Evolutionary conservation across 1,140 invertebrate species (phyloP), one percentile per base, ranked within the genome.

Genomic region (Camponotus floridanus): DNA sequence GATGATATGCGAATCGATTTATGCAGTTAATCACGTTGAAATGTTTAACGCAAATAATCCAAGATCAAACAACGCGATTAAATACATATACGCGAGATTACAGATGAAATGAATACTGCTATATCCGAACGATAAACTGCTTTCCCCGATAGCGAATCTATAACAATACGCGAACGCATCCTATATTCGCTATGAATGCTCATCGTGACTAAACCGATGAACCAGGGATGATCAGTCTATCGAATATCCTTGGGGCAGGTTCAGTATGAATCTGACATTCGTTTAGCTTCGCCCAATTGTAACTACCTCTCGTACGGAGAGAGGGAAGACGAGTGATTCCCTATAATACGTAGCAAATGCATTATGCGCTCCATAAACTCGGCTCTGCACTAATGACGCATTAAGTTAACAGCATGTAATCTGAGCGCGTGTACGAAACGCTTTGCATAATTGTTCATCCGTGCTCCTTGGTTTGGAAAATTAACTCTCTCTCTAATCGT

Each of bases 221-320:
- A 48, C 84, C 80, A 48, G 48, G 15, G 48, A 51, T 79, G 67
- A 90, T 89, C 88, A 81, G 85, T 84, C 73, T 87, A 84, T 90
- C 85, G 88, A 89, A 87, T 87, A 89, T 90, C 88, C 88, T 79
- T 76, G 73, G 85, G 88, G 67, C 81, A 86, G 21, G 68, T 89
- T 48, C 73, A n/a, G 55, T 48, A 86, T 79, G 71, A 73, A 84
- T 39, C 78, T 79, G 85, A 90, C 85, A 86, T 87, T 84, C 85
- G 88, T 78, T 89, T 76, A 79, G 87, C 76, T 76, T 88, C 87
- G 13, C 21, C 55, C 3, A 39, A 21, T 13, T 68, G 26, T 48
- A 45, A 55, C 83, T 76, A 71, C 76, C 71, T 88, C 81, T 86
- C 87, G 55, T 39, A 51, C 13, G 48, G 15, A 51, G 48, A 51